phyloP scores from a whole-genome alignment of 2,797 vertebrate species.

The Todus mexicanus region DNA sequence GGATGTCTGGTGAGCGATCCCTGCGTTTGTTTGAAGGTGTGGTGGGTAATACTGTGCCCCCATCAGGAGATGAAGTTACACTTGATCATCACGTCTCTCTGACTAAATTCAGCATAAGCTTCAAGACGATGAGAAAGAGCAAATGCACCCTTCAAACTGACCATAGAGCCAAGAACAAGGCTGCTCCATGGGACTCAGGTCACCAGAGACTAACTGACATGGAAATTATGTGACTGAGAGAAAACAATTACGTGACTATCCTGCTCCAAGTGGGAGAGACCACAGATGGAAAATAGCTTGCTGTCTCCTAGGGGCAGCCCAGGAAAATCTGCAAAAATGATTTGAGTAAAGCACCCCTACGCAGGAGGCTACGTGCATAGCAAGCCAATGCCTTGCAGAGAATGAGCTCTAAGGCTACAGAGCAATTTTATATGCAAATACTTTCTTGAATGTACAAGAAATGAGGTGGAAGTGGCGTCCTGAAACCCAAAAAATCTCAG shows the following conservation, averaged over 20 bases:
- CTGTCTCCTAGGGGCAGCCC: neutral
- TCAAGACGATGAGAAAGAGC: neutral
- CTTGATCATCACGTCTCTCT: neutral
- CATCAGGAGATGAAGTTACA: neutral
- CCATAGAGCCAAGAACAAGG: neutral
- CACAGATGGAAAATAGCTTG: neutral
- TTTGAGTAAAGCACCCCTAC: neutral
- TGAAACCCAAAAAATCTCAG: neutral
- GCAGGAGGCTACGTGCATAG: fast-evolving
- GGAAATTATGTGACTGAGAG: fast-evolving
- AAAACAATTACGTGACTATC: neutral
- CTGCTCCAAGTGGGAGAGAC: fast-evolving
- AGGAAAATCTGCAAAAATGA: neutral
- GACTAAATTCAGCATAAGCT: neutral
- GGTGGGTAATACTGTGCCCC: neutral
- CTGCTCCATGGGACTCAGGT: neutral
- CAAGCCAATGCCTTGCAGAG: neutral
- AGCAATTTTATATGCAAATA: neutral
- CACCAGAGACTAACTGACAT: neutral
- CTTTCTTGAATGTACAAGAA: neutral
- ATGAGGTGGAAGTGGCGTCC: neutral
- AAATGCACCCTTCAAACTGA: neutral
- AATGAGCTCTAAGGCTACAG: neutral
- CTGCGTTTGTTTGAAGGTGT: neutral
- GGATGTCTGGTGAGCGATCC: neutral